These are phyloP conservation scores for Invenusta paracnida DNA, from an alignment of 2,888 invertebrate species.

Conservation along the genomic window DNA sequence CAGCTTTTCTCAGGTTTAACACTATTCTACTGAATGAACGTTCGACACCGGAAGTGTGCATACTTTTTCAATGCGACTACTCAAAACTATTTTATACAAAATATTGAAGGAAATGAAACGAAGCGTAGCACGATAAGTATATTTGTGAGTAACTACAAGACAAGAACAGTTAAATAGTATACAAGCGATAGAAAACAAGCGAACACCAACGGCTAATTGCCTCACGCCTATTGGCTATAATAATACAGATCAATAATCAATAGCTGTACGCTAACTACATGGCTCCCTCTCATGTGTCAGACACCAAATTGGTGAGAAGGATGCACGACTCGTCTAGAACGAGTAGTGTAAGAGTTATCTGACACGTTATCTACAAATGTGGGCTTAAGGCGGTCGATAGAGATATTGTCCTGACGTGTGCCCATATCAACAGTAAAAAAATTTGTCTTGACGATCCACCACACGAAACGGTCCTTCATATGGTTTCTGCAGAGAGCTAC, in stretches of 20 bases:
- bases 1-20: too few relatives aligned
- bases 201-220: background rate
- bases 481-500: background rate
- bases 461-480: constrained; percentile 11
- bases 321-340: background rate
- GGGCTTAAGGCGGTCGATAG: constrained; percentile 29
- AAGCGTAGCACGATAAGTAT: background rate
- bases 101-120: background rate
- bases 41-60: too few relatives aligned
- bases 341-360: background rate
- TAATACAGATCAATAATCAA: too few relatives aligned
- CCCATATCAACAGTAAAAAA: background rate
- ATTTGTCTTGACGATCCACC: background rate
- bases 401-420: constrained; percentile 21
- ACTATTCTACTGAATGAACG: too few relatives aligned
- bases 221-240: background rate
- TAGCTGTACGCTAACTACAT: background rate
- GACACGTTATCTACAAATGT: constrained; percentile 46
- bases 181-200: background rate
- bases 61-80: too few relatives aligned
- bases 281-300: background rate
- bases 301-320: background rate
- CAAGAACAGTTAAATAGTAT: background rate
- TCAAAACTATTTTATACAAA: too few relatives aligned
- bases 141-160: background rate